Percentiles rank a stretch among this genome's conserved stretches.
These are phyloP conservation scores for Drosophila monieri DNA, from an alignment of 2,888 invertebrate genomes.

Conservation along the genomic window DNA sequence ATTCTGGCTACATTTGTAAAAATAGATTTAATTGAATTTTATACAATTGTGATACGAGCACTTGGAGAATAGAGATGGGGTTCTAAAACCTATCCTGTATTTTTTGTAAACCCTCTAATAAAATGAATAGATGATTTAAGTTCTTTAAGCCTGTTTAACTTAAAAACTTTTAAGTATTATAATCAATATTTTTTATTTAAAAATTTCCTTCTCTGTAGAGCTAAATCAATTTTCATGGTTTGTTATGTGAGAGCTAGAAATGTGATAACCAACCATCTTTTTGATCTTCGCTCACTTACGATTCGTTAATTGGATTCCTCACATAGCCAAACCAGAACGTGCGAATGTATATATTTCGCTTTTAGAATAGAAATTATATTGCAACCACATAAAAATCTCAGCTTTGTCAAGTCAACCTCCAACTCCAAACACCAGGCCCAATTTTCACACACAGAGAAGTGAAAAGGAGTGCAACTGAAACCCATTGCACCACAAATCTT, in stretches of 20 bases:
- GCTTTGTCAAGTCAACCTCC: slow-evolving; percentile 52
- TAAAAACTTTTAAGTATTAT: not conserved
- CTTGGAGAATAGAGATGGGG: not conserved
- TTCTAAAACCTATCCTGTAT: not conserved
- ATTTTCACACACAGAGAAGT: slow-evolving; percentile 55
- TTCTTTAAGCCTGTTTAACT: not conserved
- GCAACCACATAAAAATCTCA: slow-evolving; percentile 66
- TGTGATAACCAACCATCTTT: slow-evolving; percentile 19
- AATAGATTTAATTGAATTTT: slow-evolving; percentile 4
- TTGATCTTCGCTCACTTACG: slow-evolving; percentile 24
- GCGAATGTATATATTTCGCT: slow-evolving; percentile 44
- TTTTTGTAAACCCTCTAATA: not conserved
- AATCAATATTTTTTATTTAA: not conserved
- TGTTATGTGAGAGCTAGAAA: slow-evolving; percentile 8
- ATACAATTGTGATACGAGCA: not conserved
- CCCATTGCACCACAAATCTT: slow-evolving; percentile 69
- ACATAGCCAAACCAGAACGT: slow-evolving; percentile 14
- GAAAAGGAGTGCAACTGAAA: slow-evolving; percentile 25
- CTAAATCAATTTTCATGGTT: slow-evolving; percentile 7
- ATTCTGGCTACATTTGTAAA: not conserved
- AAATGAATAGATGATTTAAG: not conserved
- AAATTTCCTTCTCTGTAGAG: not conserved
- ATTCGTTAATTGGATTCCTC: slow-evolving; percentile 26
- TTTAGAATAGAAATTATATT: slow-evolving; percentile 56
- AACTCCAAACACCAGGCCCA: slow-evolving; percentile 56